Base-by-base conservation (phyloP, 2,797 vertebrate species). In the Premnoplex brunnescens region DNA sequence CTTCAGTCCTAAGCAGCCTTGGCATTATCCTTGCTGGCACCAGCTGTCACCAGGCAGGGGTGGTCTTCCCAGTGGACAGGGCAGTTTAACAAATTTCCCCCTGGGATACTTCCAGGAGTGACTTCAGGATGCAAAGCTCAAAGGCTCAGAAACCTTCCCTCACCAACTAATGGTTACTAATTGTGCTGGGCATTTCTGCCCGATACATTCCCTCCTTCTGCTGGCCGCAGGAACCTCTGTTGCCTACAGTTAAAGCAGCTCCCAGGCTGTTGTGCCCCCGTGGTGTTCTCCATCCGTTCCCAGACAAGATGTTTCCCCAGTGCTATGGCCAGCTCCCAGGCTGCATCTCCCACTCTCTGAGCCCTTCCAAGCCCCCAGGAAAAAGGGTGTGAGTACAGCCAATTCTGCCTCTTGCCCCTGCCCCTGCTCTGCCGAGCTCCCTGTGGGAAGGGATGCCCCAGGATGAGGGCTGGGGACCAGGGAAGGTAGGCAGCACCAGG, bases 261-360 rank as follows among this genome's bases (percentile, higher is more conserved):
- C 46, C 30, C 43, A 80, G 27, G 34, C 73, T 84, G 37, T 30
- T 39, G 71, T 39, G 22, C 54, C 34, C n/a, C 37, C 56, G 7
- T 56, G 12, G 26, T 32, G 26, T 14, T 44, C 68, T 66, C 39
- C 24, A 19, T 44, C 37, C 59, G 22, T 16, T 20, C 58, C 22
- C 34, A 44, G 63, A 20, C 43, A 55, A 54, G 34, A 75, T 8
- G 6, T 7, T 63, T 56, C 58, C n/a, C 21, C 63, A 55, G 12
- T 23, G 46, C 80, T 44, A 28, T 0, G 0, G 77, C n/a, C 36
- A 91, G 19, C 36, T 54, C 71, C 34, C 22, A 56, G 0, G 2
- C 44, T 56, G 24, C 48, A 39, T 5, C 49, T 62, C 52, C 20
- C 60, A 19, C 39, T 23, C 75, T 32, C 23, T 20, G 16, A 74